Evolutionary conservation across 2,797 vertebrate species (phyloP), one percentile per base, ranked within the genome.

Genomic region (Chromobotia macracanthus): DNA sequence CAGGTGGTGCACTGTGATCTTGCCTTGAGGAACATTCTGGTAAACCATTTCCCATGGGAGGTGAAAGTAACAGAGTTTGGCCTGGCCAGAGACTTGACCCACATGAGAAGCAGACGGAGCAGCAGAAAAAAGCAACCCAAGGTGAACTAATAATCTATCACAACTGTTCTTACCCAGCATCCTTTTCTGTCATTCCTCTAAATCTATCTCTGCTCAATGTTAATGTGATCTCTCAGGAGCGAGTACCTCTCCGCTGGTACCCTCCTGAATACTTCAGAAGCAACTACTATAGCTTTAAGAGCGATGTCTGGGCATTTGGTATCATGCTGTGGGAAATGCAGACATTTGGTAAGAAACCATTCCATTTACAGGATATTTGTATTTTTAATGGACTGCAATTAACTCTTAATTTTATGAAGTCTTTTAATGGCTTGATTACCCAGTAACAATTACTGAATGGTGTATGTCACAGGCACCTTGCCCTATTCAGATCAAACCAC

Each of bases 281-380:
- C 88, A 91, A 89, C 85, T 90, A 90, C 74, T 94, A 94, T 87
- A 89, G 89, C 86, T 93, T 93, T 75, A 92, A 92, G n/a, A 92
- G 92, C 38, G 93, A 94, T 0, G 90, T 94, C 70, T 94, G 93
- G 93, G 87, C 93, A 0, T 94, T 91, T 46, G 92, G 93, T 25
- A 89, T 94, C 0, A 81, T 94, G 71, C 85, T 94, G 67, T 94
- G 93, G 93, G 93, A 94, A 85, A 90, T 94, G 88, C 90, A 93
- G 82, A 91, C 85, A 9, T 94, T 94, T 82, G 93, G 93, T 94
- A 82, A 90, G 91, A 72, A 56, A 51, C 38, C 31, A 21, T 15
- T 15, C 38, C 31, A 21, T 15, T 15, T 8, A 72, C 63, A 38
- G 72, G 71, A 31, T 5, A 19, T 53, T 67, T 53, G 16, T 41